Conservation (phyloP, 1,140 invertebrate species). For the Drosophila parvula region DNA sequence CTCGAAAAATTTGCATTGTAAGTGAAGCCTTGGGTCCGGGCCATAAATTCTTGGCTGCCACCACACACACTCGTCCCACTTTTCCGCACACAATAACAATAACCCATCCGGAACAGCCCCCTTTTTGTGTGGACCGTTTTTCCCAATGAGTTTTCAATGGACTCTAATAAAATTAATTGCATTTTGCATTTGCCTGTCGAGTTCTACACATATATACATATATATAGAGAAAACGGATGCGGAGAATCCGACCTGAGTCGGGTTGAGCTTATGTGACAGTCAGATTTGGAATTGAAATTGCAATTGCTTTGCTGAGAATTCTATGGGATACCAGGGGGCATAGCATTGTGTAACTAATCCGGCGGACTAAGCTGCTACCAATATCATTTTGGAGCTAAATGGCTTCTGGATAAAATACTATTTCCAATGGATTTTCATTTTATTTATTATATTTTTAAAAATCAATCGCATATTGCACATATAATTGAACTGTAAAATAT, state of each 20-base stretch:
- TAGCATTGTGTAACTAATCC: constrained; percentile 40
- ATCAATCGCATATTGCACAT: not conserved
- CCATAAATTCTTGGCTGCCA: constrained; percentile 36
- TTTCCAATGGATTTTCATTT: not conserved
- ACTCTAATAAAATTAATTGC: constrained; percentile 68
- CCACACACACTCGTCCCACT: not conserved
- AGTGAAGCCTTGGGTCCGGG: constrained; percentile 51
- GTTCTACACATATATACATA: constrained; percentile 14
- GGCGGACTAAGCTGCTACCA: constrained; percentile 15
- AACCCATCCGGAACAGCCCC: not conserved
- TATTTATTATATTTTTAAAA: not conserved
- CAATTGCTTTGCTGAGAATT: constrained; percentile 25
- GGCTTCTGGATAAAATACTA: constrained; percentile 1
- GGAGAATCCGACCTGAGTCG: not conserved
- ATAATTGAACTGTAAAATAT: not conserved
- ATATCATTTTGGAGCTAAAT: constrained; percentile 9
- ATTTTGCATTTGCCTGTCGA: constrained; percentile 57
- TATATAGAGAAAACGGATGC: constrained; percentile 9
- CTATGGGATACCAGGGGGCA: not conserved
- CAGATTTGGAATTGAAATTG: constrained; percentile 37
- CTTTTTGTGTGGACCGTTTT: constrained; percentile 15
- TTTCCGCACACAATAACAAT: not conserved
- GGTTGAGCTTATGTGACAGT: constrained; percentile 46
- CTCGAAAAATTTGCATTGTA: constrained; percentile 62
- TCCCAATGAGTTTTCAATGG: constrained; percentile 58